Percentiles rank a stretch among this genome's conserved stretches.
Conservation (phyloP, 2,888 invertebrate species). For the Isoperla grammatica region DNA sequence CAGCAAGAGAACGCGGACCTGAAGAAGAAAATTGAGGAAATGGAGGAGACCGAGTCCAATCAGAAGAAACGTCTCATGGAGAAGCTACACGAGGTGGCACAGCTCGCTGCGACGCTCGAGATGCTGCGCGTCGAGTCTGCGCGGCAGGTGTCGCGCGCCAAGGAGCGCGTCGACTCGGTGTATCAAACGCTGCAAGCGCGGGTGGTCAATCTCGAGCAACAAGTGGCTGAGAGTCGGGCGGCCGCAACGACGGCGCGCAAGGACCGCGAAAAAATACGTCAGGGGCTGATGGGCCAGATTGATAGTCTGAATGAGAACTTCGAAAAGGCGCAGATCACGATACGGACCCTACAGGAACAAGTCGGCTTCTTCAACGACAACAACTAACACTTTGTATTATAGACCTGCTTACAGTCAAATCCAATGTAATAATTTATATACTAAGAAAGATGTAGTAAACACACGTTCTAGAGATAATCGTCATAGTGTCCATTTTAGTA, state of each 20-base stretch:
- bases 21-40: conserved; percentile 46
- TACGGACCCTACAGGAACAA: conserved; percentile 59
- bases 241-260: conserved; percentile 59
- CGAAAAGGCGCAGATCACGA: conserved; percentile 59
- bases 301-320: conserved; percentile 61
- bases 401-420: too few relatives aligned
- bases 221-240: conserved; percentile 58
- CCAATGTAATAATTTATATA: too few relatives aligned
- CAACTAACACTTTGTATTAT: too few relatives aligned
- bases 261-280: conserved; percentile 63
- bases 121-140: conserved; percentile 62
- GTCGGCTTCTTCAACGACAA: conserved; percentile 52
- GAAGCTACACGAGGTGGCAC: conserved; percentile 62
- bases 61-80: conserved; percentile 58
- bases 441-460: too few relatives aligned
- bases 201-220: conserved; percentile 60
- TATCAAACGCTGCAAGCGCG: conserved; percentile 58
- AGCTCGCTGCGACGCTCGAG: conserved; percentile 59
- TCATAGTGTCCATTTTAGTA: too few relatives aligned
- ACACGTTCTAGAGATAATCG: too few relatives aligned
- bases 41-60: conserved; percentile 54
- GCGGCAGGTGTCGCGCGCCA: conserved; percentile 57
- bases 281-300: conserved; percentile 63
- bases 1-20: too few relatives aligned
- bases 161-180: conserved; percentile 60